Percentiles rank a stretch among this genome's conserved stretches.
Evolutionary conservation across 2,888 invertebrate genomes (phyloP).

Genomic region (Hyalella azteca): DNA sequence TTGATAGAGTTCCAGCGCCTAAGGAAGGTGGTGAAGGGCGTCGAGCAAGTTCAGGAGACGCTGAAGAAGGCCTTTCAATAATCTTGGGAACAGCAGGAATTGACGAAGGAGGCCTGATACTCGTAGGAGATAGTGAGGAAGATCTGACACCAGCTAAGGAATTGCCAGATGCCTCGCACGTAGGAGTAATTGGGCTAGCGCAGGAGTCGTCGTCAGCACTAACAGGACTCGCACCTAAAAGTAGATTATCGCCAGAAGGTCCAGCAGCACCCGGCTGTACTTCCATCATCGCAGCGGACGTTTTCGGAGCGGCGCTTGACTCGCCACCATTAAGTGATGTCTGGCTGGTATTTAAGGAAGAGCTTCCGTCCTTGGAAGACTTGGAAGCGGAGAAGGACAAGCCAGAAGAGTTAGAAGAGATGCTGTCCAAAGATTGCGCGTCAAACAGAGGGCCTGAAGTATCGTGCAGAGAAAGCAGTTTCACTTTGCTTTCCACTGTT

Average conservation of each 20-base stretch:
- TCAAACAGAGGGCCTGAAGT: conserved; percentile 47
- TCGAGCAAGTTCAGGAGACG: too few species aligned
- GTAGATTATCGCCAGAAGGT: background rate
- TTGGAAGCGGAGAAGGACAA: conserved; percentile 51
- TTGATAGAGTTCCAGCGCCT: too few species aligned
- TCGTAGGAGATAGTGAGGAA: too few species aligned
- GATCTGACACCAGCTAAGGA: too few species aligned
- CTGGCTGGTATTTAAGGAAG: background rate
- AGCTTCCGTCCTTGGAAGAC: background rate
- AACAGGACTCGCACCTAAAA: conserved; percentile 39
- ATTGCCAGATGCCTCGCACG: too few species aligned
- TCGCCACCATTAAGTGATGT: background rate
- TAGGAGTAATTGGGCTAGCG: background rate
- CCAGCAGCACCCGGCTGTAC: background rate
- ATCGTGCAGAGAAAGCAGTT: conserved; percentile 29
- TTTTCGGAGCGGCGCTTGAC: background rate
- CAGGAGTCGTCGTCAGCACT: conserved; percentile 38
- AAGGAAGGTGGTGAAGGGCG: too few species aligned
- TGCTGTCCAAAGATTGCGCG: conserved; percentile 54
- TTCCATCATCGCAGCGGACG: background rate
- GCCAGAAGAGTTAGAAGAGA: conserved; percentile 58
- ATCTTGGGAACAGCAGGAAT: too few species aligned
- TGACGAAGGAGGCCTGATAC: too few species aligned
- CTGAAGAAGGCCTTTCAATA: too few species aligned
- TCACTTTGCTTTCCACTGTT: conserved; percentile 12